Conservation (phyloP, 2,797 vertebrate genomes). For the Novumbra hubbsi region DNA sequence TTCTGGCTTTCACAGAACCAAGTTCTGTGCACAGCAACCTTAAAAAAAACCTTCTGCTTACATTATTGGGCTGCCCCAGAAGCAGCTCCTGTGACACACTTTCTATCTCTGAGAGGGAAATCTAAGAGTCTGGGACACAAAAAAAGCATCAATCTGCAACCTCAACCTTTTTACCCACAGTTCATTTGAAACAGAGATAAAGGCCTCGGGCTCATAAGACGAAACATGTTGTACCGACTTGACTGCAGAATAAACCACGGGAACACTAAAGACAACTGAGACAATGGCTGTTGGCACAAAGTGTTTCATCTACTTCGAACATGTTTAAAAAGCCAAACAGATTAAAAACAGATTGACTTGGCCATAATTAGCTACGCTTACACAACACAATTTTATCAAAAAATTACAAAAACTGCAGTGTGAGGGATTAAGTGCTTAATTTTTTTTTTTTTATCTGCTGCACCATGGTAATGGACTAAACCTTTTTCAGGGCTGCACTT, state of each 20-base stretch:
- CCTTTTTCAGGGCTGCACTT: constrained; percentile 5
- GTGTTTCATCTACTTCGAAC: constrained; percentile 13
- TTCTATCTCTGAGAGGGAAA: not conserved
- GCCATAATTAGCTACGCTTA: constrained; percentile 31
- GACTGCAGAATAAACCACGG: constrained; percentile 6
- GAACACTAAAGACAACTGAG: constrained; percentile 10
- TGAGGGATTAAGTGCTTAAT: constrained; percentile 31
- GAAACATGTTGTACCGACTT: not conserved
- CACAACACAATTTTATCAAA: constrained; percentile 22
- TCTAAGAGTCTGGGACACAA: not conserved
- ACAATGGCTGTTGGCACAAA: constrained; percentile 12
- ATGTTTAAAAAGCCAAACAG: constrained; percentile 12
- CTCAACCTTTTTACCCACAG: not conserved
- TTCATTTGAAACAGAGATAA: not conserved
- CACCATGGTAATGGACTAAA: constrained; percentile 4
- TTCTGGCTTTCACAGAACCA: not conserved
- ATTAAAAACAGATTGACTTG: constrained; percentile 25
- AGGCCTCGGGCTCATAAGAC: not conserved
- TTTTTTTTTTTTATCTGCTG: constrained; percentile 9
- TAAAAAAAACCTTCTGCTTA: not conserved
- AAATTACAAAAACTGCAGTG: constrained; percentile 1
- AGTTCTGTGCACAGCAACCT: not conserved
- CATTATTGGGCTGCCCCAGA: not conserved
- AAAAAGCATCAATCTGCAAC: not conserved
- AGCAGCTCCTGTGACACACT: not conserved